phyloP scores from a whole-genome alignment of 2,113 vertebrate genomes.

The Hippotragus niger region DNA sequence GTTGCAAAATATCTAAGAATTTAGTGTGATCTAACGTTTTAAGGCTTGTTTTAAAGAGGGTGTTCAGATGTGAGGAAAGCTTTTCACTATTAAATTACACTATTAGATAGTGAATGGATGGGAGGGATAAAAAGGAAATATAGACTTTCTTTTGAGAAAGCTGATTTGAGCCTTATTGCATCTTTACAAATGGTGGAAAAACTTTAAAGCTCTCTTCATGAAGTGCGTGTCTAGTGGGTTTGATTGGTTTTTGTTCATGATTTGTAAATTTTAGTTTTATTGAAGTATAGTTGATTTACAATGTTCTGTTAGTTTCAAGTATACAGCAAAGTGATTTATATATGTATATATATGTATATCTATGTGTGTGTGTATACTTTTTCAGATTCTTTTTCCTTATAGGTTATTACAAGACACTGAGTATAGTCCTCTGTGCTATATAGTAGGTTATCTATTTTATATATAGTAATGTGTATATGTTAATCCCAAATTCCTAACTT shows the following conservation, averaged over 20 bases:
- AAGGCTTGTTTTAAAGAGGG: neutral
- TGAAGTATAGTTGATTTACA: neutral
- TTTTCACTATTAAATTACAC: neutral
- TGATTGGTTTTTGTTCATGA: neutral
- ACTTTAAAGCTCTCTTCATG: neutral
- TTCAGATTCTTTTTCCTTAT: neutral
- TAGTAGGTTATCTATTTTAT: neutral
- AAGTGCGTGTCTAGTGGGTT: neutral
- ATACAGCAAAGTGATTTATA: neutral
- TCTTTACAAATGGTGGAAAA: neutral
- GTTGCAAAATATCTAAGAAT: neutral
- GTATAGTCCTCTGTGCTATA: neutral
- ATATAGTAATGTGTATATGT: neutral
- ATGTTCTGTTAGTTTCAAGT: neutral
- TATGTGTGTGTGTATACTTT: neutral
- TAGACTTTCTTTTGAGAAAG: neutral
- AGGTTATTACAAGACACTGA: neutral
- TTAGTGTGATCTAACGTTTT: neutral
- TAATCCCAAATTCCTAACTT: neutral
- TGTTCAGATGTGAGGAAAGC: neutral
- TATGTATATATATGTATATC: neutral
- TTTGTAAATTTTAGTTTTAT: neutral
- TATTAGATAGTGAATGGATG: neutral
- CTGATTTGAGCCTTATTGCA: neutral
- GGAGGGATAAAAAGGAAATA: neutral